phyloP scores from a whole-genome alignment of 2,888 invertebrate species.

The Ferrisia virgata region DNA sequence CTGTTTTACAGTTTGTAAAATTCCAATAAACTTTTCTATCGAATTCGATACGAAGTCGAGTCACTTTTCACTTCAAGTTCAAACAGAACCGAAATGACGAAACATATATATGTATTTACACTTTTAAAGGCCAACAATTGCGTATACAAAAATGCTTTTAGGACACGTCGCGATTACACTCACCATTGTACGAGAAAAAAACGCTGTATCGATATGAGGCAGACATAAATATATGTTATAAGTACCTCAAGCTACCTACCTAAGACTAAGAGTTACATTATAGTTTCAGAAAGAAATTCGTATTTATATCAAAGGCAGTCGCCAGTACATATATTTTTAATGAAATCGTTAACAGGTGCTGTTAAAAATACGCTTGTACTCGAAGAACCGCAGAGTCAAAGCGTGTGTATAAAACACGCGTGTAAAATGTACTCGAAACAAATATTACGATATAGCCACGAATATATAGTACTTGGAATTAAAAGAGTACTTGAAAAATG shows the following conservation, averaged over 20 bases:
- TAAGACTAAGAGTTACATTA: not conserved
- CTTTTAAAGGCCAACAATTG: no score
- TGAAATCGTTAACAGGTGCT: constrained; percentile 24
- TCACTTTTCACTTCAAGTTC: no score
- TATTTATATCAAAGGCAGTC: not conserved
- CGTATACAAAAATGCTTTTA: no score
- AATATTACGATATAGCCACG: constrained; percentile 23
- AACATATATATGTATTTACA: no score
- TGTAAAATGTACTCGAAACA: constrained; percentile 30
- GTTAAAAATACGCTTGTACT: not conserved
- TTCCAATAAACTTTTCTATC: no score
- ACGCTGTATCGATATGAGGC: not conserved
- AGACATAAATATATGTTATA: not conserved
- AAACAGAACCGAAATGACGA: no score
- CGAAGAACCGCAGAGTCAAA: not conserved
- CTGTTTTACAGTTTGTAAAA: no score
- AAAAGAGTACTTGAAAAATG: constrained; percentile 41
- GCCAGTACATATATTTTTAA: not conserved
- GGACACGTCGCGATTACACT: no score
- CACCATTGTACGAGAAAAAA: no score
- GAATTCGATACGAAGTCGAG: no score
- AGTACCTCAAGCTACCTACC: not conserved
- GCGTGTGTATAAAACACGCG: not conserved
- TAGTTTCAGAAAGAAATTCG: not conserved
- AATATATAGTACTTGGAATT: not conserved